Conservation (phyloP, 2,888 invertebrate genomes). For the Ennomos quercinarius region DNA sequence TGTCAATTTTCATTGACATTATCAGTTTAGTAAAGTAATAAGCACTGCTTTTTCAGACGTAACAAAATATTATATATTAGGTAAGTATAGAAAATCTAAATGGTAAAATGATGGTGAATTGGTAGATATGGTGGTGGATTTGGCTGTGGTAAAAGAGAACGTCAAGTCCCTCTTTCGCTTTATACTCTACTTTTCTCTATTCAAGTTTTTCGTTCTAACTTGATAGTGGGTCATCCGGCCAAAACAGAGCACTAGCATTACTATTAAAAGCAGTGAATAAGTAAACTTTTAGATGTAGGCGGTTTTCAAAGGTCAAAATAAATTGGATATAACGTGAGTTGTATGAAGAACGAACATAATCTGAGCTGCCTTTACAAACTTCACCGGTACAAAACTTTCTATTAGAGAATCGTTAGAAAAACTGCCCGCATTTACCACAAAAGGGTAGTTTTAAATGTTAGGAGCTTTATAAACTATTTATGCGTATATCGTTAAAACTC, state of each 20-base stretch:
- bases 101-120: too few species aligned
- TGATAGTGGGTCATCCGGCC: neutral
- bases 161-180: too few species aligned
- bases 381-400: slow-evolving; percentile 16
- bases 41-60: too few species aligned
- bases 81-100: too few species aligned
- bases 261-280: slow-evolving; percentile 23
- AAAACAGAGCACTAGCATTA: slow-evolving; percentile 4
- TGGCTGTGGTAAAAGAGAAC: too few species aligned
- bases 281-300: slow-evolving; percentile 24
- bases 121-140: too few species aligned
- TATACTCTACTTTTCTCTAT: too few species aligned
- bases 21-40: too few species aligned
- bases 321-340: slow-evolving; percentile 19
- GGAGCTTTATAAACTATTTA: slow-evolving; percentile 1
- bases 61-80: too few species aligned
- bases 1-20: too few species aligned
- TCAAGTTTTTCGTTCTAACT: neutral
- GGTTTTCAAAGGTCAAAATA: slow-evolving; percentile 22
- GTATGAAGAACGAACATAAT: slow-evolving; percentile 18
- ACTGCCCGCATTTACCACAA: slow-evolving; percentile 26
- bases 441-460: slow-evolving; percentile 12
- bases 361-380: slow-evolving; percentile 19
- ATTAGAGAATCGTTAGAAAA: slow-evolving; percentile 20
- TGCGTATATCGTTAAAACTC: neutral